phyloP scores from a whole-genome alignment of 2,888 invertebrate genomes.

The Apamea epomidion region DNA sequence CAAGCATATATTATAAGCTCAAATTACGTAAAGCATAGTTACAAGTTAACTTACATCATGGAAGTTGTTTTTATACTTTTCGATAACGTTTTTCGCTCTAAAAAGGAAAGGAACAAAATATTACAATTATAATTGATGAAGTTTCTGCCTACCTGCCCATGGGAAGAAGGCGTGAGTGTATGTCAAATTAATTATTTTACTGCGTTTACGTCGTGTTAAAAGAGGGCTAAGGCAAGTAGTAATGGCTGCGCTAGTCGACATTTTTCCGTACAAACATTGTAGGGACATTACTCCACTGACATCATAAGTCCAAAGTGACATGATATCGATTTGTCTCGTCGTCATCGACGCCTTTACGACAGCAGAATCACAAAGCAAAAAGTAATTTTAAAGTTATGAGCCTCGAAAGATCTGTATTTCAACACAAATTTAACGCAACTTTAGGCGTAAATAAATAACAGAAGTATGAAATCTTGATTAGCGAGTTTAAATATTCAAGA shows the following conservation, averaged over 20 bases:
- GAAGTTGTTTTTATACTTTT: conserved; percentile 71
- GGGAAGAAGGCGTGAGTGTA: too few species aligned
- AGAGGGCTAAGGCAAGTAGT: background rate
- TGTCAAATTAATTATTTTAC: background rate
- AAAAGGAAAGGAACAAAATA: conserved; percentile 65
- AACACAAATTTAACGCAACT: too few species aligned
- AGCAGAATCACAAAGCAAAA: too few species aligned
- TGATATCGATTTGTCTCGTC: background rate
- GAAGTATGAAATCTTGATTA: too few species aligned
- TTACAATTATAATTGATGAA: background rate
- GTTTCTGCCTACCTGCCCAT: too few species aligned
- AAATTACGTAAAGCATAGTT: background rate
- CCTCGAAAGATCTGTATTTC: too few species aligned
- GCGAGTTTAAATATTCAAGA: too few species aligned
- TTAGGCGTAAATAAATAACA: too few species aligned
- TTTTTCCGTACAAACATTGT: background rate
- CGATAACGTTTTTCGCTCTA: conserved; percentile 82
- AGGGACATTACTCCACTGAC: background rate
- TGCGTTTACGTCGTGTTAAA: background rate
- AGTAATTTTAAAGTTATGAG: too few species aligned
- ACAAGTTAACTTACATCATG: conserved; percentile 69
- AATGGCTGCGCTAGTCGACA: background rate
- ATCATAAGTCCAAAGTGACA: background rate
- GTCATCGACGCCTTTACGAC: too few species aligned
- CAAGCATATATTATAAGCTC: background rate